Conservation (phyloP, 2,797 vertebrate species). For the Decapterus maruadsi region DNA sequence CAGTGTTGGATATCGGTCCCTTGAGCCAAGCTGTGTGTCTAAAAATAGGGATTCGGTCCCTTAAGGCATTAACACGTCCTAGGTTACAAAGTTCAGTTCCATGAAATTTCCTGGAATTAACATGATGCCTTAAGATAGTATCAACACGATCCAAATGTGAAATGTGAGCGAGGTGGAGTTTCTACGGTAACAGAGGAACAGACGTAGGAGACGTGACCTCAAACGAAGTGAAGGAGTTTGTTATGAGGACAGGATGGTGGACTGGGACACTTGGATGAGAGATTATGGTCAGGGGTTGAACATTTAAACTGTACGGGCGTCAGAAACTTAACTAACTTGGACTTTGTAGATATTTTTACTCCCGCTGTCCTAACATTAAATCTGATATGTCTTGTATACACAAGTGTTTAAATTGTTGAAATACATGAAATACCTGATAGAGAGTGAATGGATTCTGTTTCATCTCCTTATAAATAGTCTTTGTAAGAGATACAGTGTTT, state of each 20-base stretch:
- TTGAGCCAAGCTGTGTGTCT: constrained; percentile 16
- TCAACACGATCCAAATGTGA: constrained; percentile 18
- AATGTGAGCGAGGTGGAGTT: constrained; percentile 41
- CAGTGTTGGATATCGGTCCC: constrained; percentile 15
- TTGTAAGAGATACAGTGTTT: neutral
- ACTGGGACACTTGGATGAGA: neutral
- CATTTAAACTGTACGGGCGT: too few species aligned
- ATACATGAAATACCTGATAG: neutral
- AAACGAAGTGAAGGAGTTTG: neutral
- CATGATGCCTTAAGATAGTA: constrained; percentile 55
- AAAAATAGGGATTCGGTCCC: constrained; percentile 36
- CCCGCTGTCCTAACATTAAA: neutral
- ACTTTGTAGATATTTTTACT: neutral
- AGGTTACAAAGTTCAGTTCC: constrained; percentile 43
- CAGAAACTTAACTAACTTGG: neutral
- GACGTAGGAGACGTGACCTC: neutral
- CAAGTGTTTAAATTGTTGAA: too few species aligned
- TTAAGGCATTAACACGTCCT: constrained; percentile 39
- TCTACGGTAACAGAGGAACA: neutral
- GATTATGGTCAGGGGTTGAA: neutral
- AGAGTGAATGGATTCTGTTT: neutral
- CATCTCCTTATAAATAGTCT: neutral
- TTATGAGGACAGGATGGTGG: neutral
- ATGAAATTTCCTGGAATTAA: constrained; percentile 54
- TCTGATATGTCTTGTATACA: too few species aligned